Evolutionary conservation across 2,113 vertebrate genomes (phyloP), one percentile per base, ranked within the genome.

Genomic region (Lipophrys pholis): DNA sequence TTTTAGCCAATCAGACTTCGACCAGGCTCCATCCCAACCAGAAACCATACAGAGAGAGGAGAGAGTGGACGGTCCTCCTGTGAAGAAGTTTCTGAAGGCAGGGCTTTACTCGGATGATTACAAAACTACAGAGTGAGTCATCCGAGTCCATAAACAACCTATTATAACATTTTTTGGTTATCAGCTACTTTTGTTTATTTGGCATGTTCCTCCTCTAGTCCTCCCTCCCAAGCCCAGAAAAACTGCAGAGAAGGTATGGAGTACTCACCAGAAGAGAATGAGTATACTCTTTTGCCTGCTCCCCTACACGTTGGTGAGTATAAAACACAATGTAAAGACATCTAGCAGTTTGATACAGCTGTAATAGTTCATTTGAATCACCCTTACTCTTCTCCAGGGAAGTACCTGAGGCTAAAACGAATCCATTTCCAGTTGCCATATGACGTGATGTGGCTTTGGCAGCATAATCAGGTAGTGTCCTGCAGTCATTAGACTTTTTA

Each of bases 401-500:
- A 99, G 89, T 99, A 99, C 92, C 94, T 99, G 69, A 95, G 98
- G 89, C 95, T 98, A 73, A 99, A 97, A 88, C 89, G 96, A 70
- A 97, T 97, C 49, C 94, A 99, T 92, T 99, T 99, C 92, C 97
- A 99, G 93, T 91, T 99, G 85, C 97, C 98, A 15, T 99, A 98
- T 57, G 97, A 99, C 81, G 96, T 99, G 85, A 95, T 99, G 87
- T 97, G 96, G 96, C 95, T 97, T 84, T 99, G 96, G 96, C 96
- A 96, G 87, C 95, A 97, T 78, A 95, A 98, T 84, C 95, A 98
- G 98, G 98, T 99, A 95, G 0, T 65, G 56, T 6, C 11, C 42
- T n/a, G 40, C 49, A 6, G 2, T 5, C 6, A 48, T 30, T 30
- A 30, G 41, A 42, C 10, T 4, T 10, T 42, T 42, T 10, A 42